A percentile compares a stretch with the other conserved stretches of the same genome.
These are phyloP conservation scores for Syngnathus rostellatus DNA, from an alignment of 2,797 vertebrate species.

Conservation along the genomic window DNA sequence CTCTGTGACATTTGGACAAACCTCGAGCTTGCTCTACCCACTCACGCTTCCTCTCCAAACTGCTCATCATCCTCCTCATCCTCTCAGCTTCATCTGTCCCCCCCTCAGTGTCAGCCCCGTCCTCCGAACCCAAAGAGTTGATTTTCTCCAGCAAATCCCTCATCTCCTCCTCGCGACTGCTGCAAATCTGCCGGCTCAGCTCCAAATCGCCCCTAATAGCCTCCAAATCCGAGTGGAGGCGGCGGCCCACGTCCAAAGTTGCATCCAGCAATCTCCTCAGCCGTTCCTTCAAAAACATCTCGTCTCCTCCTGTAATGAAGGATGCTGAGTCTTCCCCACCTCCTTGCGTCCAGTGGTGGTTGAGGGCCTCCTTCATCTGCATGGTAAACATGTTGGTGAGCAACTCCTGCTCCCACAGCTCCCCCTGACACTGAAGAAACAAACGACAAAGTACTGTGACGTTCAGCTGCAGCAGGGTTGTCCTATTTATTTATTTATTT, in stretches of 20 bases:
- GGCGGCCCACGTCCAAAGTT: constrained; percentile 86
- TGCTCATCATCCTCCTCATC: constrained; percentile 33
- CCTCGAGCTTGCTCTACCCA: constrained; percentile 77
- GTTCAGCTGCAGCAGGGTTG: too few species aligned
- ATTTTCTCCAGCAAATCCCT: constrained; percentile 76
- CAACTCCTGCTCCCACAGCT: constrained; percentile 76
- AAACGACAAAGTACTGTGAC: too few species aligned
- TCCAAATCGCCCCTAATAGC: constrained; percentile 76
- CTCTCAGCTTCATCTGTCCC: constrained; percentile 12
- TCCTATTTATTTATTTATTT: too few species aligned
- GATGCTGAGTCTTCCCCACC: constrained; percentile 21
- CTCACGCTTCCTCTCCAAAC: constrained; percentile 47
- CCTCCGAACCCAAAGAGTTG: constrained; percentile 62
- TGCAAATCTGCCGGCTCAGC: constrained; percentile 71
- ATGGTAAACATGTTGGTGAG: constrained; percentile 72
- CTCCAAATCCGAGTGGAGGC: constrained; percentile 84
- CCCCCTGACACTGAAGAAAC: constrained; percentile 59
- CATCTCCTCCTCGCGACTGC: constrained; percentile 75
- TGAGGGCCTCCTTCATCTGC: constrained; percentile 86
- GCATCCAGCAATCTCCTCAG: constrained; percentile 84
- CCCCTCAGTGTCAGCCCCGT: constrained; percentile 2
- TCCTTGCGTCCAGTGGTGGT: constrained; percentile 85
- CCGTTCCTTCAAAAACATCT: constrained; percentile 70
- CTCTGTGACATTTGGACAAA: constrained; percentile 68
- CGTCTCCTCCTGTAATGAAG: constrained; percentile 27